Percentiles rank a stretch among this genome's conserved stretches.
Conservation (phyloP, 2,888 invertebrate species). For the Apomyelois bistriatella region DNA sequence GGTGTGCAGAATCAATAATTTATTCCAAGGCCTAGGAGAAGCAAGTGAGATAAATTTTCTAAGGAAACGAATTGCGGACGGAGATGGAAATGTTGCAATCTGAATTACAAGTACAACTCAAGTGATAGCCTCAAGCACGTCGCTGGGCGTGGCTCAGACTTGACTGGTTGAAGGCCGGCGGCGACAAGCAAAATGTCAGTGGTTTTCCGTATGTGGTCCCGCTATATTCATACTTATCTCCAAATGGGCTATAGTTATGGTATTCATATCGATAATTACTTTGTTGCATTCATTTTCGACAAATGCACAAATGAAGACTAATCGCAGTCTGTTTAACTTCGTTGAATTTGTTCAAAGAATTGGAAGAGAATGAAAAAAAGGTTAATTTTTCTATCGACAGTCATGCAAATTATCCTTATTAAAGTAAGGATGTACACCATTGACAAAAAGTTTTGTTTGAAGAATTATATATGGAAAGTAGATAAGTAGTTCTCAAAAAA, state of each 20-base stretch:
- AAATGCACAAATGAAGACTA: no score
- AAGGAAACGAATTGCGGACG: not conserved
- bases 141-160: not conserved
- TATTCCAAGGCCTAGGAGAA: not conserved
- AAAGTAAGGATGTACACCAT: no score
- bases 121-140: not conserved
- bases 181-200: constrained; percentile 3
- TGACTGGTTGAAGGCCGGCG: constrained; percentile 3
- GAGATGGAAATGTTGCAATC: constrained; percentile 1
- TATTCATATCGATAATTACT: not conserved
- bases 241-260: not conserved
- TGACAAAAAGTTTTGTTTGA: no score
- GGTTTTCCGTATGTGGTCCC: constrained; percentile 5
- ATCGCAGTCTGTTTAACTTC: no score
- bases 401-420: no score
- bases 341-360: no score
- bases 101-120: not conserved
- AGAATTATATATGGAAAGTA: no score
- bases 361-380: no score
- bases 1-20: no score
- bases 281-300: not conserved
- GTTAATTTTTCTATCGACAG: no score
- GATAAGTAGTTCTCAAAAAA: no score
- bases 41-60: not conserved
- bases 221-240: constrained; percentile 1